These are phyloP conservation scores for Myiagra hebetior DNA, from an alignment of 2,113 vertebrate species.

Conservation along the genomic window DNA sequence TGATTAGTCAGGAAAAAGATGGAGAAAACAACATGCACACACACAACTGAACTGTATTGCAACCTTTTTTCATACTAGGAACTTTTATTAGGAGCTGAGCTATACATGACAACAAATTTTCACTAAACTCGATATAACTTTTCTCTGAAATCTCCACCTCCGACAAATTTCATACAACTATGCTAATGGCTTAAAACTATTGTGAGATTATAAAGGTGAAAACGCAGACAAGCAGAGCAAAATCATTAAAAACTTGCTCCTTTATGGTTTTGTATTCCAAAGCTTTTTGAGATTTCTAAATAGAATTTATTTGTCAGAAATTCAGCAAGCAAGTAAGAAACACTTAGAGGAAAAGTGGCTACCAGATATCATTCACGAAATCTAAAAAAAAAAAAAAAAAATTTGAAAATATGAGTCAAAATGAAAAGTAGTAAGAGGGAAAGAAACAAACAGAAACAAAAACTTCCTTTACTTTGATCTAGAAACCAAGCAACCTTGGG, in stretches of 20 bases:
- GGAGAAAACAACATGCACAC: not conserved
- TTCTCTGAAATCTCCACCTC: not conserved
- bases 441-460: not conserved
- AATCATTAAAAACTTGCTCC: not conserved
- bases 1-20: not conserved
- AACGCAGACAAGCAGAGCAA: not conserved
- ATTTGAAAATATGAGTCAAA: not conserved
- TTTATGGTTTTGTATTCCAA: not conserved
- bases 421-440: not conserved
- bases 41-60: not conserved
- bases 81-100: not conserved
- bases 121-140: not conserved
- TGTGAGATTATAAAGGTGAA: not conserved
- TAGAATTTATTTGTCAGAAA: not conserved
- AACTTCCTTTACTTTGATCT: not conserved
- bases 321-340: not conserved
- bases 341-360: not conserved
- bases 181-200: not conserved
- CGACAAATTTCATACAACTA: not conserved
- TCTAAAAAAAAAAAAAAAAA: not conserved
- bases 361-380: not conserved
- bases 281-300: not conserved
- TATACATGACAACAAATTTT: not conserved
- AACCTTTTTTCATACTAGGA: not conserved
- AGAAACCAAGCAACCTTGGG: not conserved